A percentile compares a stretch with the other conserved stretches of the same genome.
Evolutionary conservation across 1,140 invertebrate species (phyloP).

Genomic region (Mactra quadrangularis): DNA sequence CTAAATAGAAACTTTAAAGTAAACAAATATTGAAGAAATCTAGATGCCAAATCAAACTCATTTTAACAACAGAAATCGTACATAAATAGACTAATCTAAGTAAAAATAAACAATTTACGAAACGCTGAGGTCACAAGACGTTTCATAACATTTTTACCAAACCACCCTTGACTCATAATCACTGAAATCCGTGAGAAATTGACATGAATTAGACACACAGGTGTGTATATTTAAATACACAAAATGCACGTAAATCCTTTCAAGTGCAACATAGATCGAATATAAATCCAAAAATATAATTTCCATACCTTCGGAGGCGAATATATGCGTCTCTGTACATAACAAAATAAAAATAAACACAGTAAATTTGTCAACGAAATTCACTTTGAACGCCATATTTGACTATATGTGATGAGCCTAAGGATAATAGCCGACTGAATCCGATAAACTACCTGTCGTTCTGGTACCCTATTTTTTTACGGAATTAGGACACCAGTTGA

Average conservation of each 20-base stretch:
- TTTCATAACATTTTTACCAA: conserved; percentile 29
- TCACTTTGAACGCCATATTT: conserved; percentile 32
- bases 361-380: conserved; percentile 17
- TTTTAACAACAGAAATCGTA: too few relatives aligned
- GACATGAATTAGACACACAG: neutral
- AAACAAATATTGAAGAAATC: too few relatives aligned
- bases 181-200: neutral
- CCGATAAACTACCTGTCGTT: conserved; percentile 38
- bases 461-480: neutral
- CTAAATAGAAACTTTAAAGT: too few relatives aligned
- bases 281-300: conserved; percentile 16
- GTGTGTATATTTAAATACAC: conserved; percentile 27
- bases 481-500: too few relatives aligned
- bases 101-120: too few relatives aligned
- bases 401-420: conserved; percentile 4
- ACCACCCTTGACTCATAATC: conserved; percentile 16
- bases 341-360: conserved; percentile 31
- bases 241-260: neutral
- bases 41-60: too few relatives aligned
- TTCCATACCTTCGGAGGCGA: conserved; percentile 31
- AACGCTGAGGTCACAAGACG: too few relatives aligned
- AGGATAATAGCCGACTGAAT: neutral
- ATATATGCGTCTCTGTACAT: conserved; percentile 44
- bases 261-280: too few relatives aligned
- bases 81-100: too few relatives aligned